These are phyloP conservation scores for Isaurus tuberculatus DNA, from an alignment of 92 coral and sea anemone species.

Conservation along the genomic window DNA sequence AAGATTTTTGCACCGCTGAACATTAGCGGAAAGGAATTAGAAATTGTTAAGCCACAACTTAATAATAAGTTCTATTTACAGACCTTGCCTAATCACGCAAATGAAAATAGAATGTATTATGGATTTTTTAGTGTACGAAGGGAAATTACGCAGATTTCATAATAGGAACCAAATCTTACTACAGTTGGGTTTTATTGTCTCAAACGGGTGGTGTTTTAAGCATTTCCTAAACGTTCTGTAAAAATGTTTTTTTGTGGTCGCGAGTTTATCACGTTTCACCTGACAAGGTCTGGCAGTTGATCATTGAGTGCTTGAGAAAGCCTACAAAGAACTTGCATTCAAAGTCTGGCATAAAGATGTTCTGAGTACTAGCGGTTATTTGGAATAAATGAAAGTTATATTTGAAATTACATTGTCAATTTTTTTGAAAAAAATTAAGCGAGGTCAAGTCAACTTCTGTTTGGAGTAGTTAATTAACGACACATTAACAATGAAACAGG, in stretches of 20 bases:
- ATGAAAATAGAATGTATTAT: not conserved
- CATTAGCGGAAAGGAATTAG: conserved; percentile 38
- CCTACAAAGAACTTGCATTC: not conserved
- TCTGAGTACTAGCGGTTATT: conserved; percentile 21
- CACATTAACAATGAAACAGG: not conserved
- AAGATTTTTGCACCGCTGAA: conserved; percentile 35
- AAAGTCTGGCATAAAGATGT: conserved; percentile 6
- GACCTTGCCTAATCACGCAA: not conserved
- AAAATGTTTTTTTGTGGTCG: conserved; percentile 33
- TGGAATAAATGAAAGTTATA: conserved; percentile 20
- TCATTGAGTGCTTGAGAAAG: conserved; percentile 4
- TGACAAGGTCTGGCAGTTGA: not conserved
- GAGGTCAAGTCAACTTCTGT: conserved; percentile 19
- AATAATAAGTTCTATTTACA: not conserved
- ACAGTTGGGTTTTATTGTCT: conserved; percentile 8
- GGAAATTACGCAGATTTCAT: conserved; percentile 31
- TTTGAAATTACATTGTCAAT: conserved; percentile 33
- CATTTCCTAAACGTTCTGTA: conserved; percentile 22
- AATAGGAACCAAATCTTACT: not conserved
- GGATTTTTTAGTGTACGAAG: not conserved
- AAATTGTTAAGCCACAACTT: not conserved
- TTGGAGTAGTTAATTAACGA: conserved; percentile 29
- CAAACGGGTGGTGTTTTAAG: conserved; percentile 44
- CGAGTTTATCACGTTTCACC: conserved; percentile 31
- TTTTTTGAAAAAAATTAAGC: not conserved